Base-by-base conservation (phyloP, 2,888 invertebrate genomes). In the Galerucella nymphaeae region DNA sequence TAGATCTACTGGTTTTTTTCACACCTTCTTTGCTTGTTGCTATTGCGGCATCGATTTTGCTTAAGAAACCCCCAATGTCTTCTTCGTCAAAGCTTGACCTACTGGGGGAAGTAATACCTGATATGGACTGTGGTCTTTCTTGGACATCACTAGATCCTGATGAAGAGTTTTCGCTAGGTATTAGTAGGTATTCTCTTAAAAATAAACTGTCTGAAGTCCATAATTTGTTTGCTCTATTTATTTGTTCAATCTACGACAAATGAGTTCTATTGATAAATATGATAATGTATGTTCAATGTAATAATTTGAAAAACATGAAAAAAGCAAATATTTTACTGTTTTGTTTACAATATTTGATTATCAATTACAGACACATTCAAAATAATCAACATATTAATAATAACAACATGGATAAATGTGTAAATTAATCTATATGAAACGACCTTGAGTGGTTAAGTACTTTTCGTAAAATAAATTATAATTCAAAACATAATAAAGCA, bases 141-240 rank as follows among this genome's bases (percentile, higher is more conserved):
- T 89, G 75, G 38, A 14, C 48, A 13, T 30, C 16, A 58, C 41
- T 30, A 6, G 10, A n/a, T 20, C 79, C 82, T 50, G 79, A 68
- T 62, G 84, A 88, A 70, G 84, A 70, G 89, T 90, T 81, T 89
- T 89, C 75, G 90, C 93, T 90, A 71, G 97, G 97, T 84, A 98
- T 95, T 85, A 96, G 89, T 81, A 98, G 89, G 87, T 91, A 93
- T 86, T 96, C 95, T 79, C 96, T 91, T 82, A 97, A 89, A 89
- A 96, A 97, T 85, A 97, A 90, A 89, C 96, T 97, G 87, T 98
- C 97, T 69, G 95, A 93, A 48, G 96, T 95, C 90, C 96, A 98
- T 75, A 98, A 89, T 82, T 95, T 92, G 87, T 98, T 98, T 72
- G 93, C 94, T 83, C 97, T 90, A 82, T 97, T 92, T 84, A 98